phyloP scores from a whole-genome alignment of 2,797 vertebrate genomes.

The Notolabrus celidotus region DNA sequence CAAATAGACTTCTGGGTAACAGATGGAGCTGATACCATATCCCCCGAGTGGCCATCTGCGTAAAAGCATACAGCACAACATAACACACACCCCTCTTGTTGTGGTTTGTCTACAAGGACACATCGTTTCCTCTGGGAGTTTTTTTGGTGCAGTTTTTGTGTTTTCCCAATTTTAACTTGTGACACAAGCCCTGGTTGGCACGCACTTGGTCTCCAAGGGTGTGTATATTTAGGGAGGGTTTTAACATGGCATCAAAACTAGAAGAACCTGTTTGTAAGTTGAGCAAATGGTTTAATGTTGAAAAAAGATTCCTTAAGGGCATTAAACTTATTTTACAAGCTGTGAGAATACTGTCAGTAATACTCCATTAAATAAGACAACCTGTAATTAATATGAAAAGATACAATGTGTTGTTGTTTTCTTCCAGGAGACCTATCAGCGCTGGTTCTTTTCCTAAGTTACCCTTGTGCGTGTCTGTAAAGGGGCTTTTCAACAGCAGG shows the following conservation, averaged over 20 bases:
- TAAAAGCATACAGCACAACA: conserved; percentile 57
- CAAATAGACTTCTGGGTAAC: conserved; percentile 68
- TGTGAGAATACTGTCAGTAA: not conserved
- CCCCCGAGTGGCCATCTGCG: conserved; percentile 64
- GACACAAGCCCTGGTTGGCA: conserved; percentile 18
- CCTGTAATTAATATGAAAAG: not conserved
- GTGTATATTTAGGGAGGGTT: not conserved
- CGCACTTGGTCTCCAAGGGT: not conserved
- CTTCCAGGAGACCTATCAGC: not conserved
- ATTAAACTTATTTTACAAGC: not conserved
- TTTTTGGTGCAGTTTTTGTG: conserved; percentile 33
- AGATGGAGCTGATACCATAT: conserved; percentile 75
- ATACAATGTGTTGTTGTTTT: not conserved
- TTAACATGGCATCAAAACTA: not conserved
- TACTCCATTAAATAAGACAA: not conserved
- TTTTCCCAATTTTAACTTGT: conserved; percentile 41
- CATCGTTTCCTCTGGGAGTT: conserved; percentile 50
- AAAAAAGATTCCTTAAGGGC: not conserved
- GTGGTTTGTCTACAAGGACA: conserved; percentile 52
- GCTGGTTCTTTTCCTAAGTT: not conserved
- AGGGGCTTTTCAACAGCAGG: too few relatives aligned
- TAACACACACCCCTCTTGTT: conserved; percentile 53
- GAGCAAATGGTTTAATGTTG: not conserved
- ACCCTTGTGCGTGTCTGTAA: conserved; percentile 1
- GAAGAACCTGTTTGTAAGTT: not conserved